Evolutionary conservation across 2,888 invertebrate genomes (phyloP).

Genomic region (Congeria kusceri): DNA sequence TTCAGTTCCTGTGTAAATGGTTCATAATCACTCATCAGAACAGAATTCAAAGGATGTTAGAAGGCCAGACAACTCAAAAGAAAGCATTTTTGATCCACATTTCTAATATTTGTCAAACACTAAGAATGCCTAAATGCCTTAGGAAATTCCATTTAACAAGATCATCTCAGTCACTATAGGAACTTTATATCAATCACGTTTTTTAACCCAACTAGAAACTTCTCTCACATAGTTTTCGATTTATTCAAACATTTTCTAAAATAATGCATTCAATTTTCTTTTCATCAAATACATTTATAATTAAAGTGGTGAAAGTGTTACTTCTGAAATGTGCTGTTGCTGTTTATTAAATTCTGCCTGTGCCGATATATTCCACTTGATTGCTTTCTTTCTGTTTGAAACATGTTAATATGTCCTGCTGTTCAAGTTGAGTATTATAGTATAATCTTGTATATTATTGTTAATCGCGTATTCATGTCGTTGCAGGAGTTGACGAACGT

Average conservation of each 20-base stretch:
- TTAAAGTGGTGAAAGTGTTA: too few species aligned
- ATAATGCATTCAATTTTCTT: too few species aligned
- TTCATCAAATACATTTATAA: too few species aligned
- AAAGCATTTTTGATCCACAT: constrained; percentile 45
- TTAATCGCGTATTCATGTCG: constrained; percentile 14
- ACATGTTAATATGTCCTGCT: constrained; percentile 43
- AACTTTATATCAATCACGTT: constrained; percentile 40
- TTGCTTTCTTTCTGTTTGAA: constrained; percentile 29
- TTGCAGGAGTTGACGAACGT: neutral
- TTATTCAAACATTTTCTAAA: constrained; percentile 57
- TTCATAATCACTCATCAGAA: constrained; percentile 31
- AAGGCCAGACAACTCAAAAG: constrained; percentile 50
- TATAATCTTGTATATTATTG: constrained; percentile 14
- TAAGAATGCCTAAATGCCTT: constrained; percentile 5
- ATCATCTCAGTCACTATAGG: constrained; percentile 46
- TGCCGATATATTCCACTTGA: constrained; percentile 52
- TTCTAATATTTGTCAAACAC: constrained; percentile 41
- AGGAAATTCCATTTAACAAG: constrained; percentile 47
- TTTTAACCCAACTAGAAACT: constrained; percentile 54
- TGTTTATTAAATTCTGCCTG: constrained; percentile 47
- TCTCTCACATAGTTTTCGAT: constrained; percentile 58
- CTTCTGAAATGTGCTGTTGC: too few species aligned
- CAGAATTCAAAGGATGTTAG: constrained; percentile 36
- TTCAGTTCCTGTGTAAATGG: constrained; percentile 32
- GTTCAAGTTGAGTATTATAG: constrained; percentile 25